Evolutionary conservation across 2,888 invertebrate species (phyloP).

Genomic region (Dione juno): DNA sequence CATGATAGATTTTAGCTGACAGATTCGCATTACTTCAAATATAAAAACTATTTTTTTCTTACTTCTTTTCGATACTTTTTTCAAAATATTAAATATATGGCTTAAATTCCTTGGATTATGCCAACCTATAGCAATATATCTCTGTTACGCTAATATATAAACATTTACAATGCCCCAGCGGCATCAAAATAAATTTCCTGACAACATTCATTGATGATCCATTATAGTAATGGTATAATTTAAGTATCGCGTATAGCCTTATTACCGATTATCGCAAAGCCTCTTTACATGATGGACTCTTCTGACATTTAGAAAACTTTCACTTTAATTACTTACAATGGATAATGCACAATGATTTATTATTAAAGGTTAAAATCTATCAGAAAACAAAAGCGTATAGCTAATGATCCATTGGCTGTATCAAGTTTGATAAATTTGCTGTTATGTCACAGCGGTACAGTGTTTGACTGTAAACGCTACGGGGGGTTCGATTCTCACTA

Average conservation of each 20-base stretch:
- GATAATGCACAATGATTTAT: slow-evolving; percentile 52
- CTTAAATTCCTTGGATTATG: not conserved
- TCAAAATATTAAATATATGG: not conserved
- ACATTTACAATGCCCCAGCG: slow-evolving; percentile 27
- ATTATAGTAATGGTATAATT: slow-evolving; percentile 55
- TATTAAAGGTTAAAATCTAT: not conserved
- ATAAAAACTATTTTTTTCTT: not conserved
- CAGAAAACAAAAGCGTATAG: slow-evolving; percentile 22
- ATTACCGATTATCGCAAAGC: not conserved
- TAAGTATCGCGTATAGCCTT: slow-evolving; percentile 37
- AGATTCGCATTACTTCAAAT: not conserved
- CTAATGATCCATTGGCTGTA: not conserved
- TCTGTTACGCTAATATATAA: slow-evolving; percentile 18
- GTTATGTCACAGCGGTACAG: not conserved
- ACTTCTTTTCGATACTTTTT: not conserved
- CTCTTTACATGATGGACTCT: slow-evolving; percentile 46
- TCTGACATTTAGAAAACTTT: slow-evolving; percentile 56
- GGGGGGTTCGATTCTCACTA: not conserved
- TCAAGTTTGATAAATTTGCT: not conserved
- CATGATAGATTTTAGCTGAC: too few species aligned
- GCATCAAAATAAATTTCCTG: slow-evolving; percentile 27
- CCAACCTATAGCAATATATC: not conserved
- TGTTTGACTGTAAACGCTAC: not conserved
- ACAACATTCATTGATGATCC: slow-evolving; percentile 44
- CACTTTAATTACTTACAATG: slow-evolving; percentile 66